Evolutionary conservation across 2,888 invertebrate species (phyloP), one percentile per base, ranked within the genome.

Genomic region (Sussaba pulchella): DNA sequence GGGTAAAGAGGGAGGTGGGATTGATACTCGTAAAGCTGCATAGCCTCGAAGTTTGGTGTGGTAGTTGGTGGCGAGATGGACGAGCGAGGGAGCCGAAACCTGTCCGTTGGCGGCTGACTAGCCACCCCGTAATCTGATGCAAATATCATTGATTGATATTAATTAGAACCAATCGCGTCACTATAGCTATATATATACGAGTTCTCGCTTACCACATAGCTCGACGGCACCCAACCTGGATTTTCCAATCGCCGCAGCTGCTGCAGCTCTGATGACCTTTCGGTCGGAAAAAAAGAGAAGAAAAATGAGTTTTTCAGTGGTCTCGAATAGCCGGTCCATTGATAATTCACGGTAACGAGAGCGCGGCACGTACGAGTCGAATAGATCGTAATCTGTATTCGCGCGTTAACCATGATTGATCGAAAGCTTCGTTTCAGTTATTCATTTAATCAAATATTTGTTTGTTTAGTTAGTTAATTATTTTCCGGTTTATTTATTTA

Each of bases 71-170:
- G 50, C 31, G 74, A 47, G 59, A 57, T 57, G 57, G 57, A 57
- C 57, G 57, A 10, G 31, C 36, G 57, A 57, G 57, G 31, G 43
- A 43, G n/a, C 57, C 57, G 39, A 66, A 73, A 63, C 69, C 39
- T 69, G 81, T 69, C 77, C 73, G 73, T 77, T 77, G 76, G 77
- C 59, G 77, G 77, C 73, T 73, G 81, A 81, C 73, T 70, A 72
- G 73, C 69, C 81, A 57, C 64, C 12, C 54, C 41, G 75, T 83
- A 85, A 85, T 85, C 73, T 71, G 72, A 83, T 83, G 82, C 83
- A 83, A 84, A 85, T 84, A 84, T 83, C 82, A 83, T 78, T 83
- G 83, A 84, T 83, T 83, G 83, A 84, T 84, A 84, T 85, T 84
- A 85, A 85, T 85, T 84, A 84, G 78, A 82, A 84, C 81, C 84